Conservation (phyloP, 30 jellyfish, hydroid and myxozoan species). For the Sanderia malayensis region DNA sequence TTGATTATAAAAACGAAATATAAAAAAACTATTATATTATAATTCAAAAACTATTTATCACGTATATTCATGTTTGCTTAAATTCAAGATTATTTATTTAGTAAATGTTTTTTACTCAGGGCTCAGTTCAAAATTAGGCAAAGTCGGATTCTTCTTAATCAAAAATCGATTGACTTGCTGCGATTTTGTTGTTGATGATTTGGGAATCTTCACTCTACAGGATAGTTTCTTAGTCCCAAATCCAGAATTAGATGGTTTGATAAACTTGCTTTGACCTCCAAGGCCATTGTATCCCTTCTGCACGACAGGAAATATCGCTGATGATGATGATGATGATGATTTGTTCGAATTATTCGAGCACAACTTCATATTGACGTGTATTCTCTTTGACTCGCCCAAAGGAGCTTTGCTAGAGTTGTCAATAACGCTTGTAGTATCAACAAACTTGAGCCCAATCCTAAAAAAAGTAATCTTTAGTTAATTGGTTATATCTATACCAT, state of each 20-base stretch:
- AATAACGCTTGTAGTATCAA: conserved; percentile 43
- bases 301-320: conserved; percentile 17
- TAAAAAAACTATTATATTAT: too few relatives aligned
- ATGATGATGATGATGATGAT: not conserved
- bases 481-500: too few relatives aligned
- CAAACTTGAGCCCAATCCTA: conserved; percentile 51
- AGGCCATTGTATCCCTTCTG: conserved; percentile 57
- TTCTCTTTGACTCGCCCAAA: not conserved
- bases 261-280: conserved; percentile 43
- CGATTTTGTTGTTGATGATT: conserved; percentile 5
- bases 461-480: too few relatives aligned
- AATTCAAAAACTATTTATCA: too few relatives aligned
- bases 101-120: not conserved
- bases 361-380: too few relatives aligned
- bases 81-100: not conserved
- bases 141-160: not conserved
- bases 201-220: conserved; percentile 30
- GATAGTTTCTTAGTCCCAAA: conserved; percentile 21
- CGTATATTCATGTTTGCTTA: too few relatives aligned
- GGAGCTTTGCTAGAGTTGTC: conserved; percentile 4
- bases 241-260: conserved; percentile 37
- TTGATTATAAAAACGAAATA: too few relatives aligned
- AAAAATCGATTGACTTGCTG: not conserved
- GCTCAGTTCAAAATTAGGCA: not conserved
- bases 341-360: not conserved